Conservation (phyloP, 1,140 invertebrate genomes). For the Magallana gigas region DNA sequence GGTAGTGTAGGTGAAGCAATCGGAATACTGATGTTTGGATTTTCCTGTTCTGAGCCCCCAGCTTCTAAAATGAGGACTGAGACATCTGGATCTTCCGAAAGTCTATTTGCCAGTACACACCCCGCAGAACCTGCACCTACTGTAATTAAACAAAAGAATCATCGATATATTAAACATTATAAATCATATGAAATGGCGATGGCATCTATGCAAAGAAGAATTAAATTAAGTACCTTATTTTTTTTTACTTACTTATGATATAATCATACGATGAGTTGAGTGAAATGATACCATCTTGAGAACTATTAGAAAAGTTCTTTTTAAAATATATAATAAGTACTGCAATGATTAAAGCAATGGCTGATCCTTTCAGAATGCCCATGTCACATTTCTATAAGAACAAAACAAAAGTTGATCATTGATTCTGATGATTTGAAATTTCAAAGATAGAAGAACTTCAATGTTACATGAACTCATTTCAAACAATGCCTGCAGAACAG, state of each 20-base stretch:
- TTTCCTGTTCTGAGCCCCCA: slow-evolving; percentile 29
- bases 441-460: no score
- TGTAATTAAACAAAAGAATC: neutral
- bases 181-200: no score
- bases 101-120: slow-evolving; percentile 46
- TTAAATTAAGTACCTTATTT: no score
- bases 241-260: neutral
- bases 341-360: neutral
- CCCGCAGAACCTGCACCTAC: slow-evolving; percentile 48
- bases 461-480: no score
- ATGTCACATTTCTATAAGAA: neutral
- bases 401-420: no score
- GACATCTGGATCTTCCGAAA: slow-evolving; percentile 40
- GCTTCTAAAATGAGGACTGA: slow-evolving; percentile 47
- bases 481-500: no score
- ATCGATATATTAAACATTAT: neutral
- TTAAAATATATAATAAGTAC: neutral
- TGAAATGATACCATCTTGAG: neutral
- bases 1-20: no score
- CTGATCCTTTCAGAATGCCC: neutral
- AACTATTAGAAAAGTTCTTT: neutral
- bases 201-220: no score
- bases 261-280: slow-evolving; percentile 9
- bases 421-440: no score
- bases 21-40: slow-evolving; percentile 15